Evolutionary conservation across 2,797 vertebrate species (phyloP).

Genomic region (Adrianichthys oophorus): DNA sequence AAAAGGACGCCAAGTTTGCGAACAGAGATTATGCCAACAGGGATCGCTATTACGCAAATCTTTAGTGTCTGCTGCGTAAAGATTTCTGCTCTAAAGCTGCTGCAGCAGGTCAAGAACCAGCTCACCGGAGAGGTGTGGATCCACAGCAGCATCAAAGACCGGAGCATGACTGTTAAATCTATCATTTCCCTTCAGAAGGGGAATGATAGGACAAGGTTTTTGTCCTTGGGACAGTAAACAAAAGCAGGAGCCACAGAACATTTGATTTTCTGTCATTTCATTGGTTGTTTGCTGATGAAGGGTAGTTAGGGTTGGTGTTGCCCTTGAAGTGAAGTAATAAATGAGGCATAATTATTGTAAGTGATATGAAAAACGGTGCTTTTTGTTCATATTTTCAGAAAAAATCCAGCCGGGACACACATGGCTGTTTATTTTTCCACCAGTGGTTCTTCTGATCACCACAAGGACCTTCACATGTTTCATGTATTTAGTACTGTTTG

Average conservation of each 20-base stretch:
- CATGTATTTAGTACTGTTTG: conserved; percentile 47
- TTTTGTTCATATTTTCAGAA: conserved; percentile 10
- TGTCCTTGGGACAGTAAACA: conserved; percentile 15
- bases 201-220: conserved; percentile 6
- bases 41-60: conserved; percentile 86
- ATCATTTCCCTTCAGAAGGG: conserved; percentile 25
- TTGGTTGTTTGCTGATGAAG: conserved; percentile 28
- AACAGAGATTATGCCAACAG: conserved; percentile 87
- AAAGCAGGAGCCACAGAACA: conserved; percentile 6
- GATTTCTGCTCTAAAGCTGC: too few relatives aligned
- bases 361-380: too few relatives aligned
- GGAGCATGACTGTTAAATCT: conserved; percentile 10
- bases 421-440: conserved; percentile 6
- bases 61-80: conserved; percentile 68
- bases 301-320: conserved; percentile 14
- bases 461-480: conserved; percentile 24
- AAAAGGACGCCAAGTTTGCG: conserved; percentile 85
- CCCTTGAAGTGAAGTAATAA: conserved; percentile 17
- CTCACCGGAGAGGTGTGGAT: too few relatives aligned
- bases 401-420: conserved; percentile 7
- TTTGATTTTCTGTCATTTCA: conserved; percentile 26
- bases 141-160: background rate
- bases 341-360: conserved; percentile 1
- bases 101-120: too few relatives aligned
- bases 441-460: conserved; percentile 10